These are phyloP conservation scores for Anableps anableps DNA, from an alignment of 2,797 vertebrate genomes.

Conservation along the genomic window DNA sequence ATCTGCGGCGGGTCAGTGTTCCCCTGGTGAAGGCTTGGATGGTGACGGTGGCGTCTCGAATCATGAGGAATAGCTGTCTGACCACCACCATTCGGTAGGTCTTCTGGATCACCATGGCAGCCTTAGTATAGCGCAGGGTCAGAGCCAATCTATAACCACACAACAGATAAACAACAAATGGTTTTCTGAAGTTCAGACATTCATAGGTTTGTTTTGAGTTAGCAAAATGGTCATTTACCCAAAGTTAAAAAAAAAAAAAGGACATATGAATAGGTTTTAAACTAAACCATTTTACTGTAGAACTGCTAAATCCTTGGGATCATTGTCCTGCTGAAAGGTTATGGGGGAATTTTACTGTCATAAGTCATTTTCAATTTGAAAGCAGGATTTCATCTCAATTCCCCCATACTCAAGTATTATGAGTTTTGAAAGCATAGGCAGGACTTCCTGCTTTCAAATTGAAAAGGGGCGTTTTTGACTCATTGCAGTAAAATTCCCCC, in stretches of 20 bases:
- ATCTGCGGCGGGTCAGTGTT: slow-evolving; percentile 57
- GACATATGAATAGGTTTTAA: no score
- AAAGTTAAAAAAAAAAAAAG: not conserved
- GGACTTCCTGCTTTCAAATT: no score
- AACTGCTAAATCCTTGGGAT: no score
- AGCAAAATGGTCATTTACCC: not conserved
- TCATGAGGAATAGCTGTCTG: slow-evolving; percentile 63
- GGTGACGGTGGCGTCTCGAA: slow-evolving; percentile 71
- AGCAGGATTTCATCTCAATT: no score
- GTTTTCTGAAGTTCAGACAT: not conserved
- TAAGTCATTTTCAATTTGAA: no score
- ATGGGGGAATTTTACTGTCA: no score
- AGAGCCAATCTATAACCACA: slow-evolving; percentile 59
- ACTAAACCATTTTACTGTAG: no score
- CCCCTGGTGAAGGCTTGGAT: slow-evolving; percentile 83
- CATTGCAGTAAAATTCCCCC: no score
- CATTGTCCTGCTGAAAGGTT: no score
- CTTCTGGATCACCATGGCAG: slow-evolving; percentile 82
- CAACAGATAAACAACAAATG: not conserved
- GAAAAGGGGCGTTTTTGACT: no score
- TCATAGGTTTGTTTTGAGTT: not conserved
- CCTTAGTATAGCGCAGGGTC: slow-evolving; percentile 72
- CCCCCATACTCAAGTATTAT: no score
- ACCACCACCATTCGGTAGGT: slow-evolving; percentile 76
- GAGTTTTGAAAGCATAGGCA: no score